Evolutionary conservation across 2,797 vertebrate genomes (phyloP).

Genomic region (Mormyrops boulengeri): DNA sequence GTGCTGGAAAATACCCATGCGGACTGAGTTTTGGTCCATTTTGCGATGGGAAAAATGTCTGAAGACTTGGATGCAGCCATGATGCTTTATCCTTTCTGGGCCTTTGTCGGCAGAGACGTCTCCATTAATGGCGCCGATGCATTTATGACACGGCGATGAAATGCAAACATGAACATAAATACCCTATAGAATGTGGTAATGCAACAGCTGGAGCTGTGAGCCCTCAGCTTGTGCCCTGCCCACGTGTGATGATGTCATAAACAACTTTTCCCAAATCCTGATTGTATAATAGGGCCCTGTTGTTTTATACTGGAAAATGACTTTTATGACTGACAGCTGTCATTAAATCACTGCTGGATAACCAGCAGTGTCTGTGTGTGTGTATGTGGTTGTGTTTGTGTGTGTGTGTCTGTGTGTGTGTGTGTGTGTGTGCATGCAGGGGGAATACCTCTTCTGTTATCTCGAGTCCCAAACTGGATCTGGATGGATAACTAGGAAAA

Average conservation of each 20-base stretch:
- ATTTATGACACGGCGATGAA: constrained; percentile 24
- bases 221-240: neutral
- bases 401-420: neutral
- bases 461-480: neutral
- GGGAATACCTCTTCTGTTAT: neutral
- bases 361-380: neutral
- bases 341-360: neutral
- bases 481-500: neutral
- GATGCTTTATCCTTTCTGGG: neutral
- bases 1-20: neutral
- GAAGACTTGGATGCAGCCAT: neutral
- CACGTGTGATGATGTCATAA: neutral
- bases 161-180: constrained; percentile 28
- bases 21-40: neutral
- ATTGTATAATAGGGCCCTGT: constrained; percentile 7
- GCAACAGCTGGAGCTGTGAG: constrained; percentile 17
- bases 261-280: neutral
- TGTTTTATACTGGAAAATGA: neutral
- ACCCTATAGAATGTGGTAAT: constrained; percentile 17
- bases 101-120: constrained; percentile 7
- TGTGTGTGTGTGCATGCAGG: neutral
- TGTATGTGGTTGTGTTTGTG: neutral
- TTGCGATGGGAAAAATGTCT: neutral
- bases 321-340: neutral
- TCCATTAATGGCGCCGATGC: constrained; percentile 11